Evolutionary conservation across 2,797 vertebrate species (phyloP).

Genomic region (Champsocephalus gunnari): DNA sequence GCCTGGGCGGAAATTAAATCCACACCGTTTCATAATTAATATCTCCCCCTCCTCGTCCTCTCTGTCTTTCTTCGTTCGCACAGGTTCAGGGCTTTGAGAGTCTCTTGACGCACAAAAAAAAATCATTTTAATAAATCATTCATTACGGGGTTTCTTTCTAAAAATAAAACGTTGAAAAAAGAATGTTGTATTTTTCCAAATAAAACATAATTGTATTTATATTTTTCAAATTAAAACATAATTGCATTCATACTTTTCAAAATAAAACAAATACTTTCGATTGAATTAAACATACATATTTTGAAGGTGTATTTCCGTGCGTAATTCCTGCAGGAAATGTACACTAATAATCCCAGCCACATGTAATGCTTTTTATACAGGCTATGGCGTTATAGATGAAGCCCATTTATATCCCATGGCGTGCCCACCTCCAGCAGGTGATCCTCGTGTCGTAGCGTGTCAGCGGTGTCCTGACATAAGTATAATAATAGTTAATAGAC

Average conservation of each 20-base stretch:
- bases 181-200: too few relatives aligned
- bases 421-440: constrained; percentile 91
- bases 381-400: constrained; percentile 75
- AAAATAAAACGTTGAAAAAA: neutral
- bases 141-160: neutral
- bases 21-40: constrained; percentile 73
- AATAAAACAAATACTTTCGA: neutral
- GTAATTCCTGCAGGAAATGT: neutral
- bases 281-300: neutral
- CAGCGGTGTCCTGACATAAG: constrained; percentile 90
- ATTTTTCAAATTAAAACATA: too few relatives aligned
- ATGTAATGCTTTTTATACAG: constrained; percentile 59
- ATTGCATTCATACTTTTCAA: too few relatives aligned
- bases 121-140: neutral
- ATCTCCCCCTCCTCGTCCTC: constrained; percentile 37
- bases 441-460: constrained; percentile 90
- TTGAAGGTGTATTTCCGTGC: neutral
- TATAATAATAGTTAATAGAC: constrained; percentile 97
- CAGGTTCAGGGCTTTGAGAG: constrained; percentile 45
- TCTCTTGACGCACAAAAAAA: constrained; percentile 47
- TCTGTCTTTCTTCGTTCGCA: constrained; percentile 17
- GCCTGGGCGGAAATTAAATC: constrained; percentile 65
- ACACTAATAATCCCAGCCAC: constrained; percentile 13
- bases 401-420: constrained; percentile 78
- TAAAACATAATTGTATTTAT: too few relatives aligned